Percentiles rank a stretch among this genome's conserved stretches.
Evolutionary conservation across 2,797 vertebrate species (phyloP).

Genomic region (Cichlasoma orientale): DNA sequence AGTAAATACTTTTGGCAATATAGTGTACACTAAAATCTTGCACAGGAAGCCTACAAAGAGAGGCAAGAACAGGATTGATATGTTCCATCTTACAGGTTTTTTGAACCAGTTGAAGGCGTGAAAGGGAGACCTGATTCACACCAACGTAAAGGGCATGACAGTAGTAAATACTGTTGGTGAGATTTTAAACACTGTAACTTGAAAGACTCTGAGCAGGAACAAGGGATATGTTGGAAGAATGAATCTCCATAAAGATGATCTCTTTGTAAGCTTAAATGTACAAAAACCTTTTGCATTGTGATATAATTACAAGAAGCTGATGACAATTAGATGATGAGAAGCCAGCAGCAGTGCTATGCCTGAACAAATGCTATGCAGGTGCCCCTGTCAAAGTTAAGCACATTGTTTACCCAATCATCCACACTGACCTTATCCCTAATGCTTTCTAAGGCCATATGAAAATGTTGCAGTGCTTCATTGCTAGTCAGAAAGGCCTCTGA

Average conservation of each 20-base stretch:
- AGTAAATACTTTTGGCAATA: too few relatives aligned
- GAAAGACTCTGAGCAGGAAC: background rate
- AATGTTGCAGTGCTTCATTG: background rate
- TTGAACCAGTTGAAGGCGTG: too few relatives aligned
- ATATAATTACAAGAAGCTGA: background rate
- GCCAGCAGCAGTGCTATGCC: background rate
- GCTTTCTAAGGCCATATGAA: background rate
- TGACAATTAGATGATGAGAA: background rate
- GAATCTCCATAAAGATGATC: background rate
- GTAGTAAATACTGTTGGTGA: background rate
- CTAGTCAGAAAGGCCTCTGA: background rate
- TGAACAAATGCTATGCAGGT: background rate
- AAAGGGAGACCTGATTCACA: too few relatives aligned
- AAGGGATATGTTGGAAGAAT: background rate
- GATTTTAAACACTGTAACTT: background rate
- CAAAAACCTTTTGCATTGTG: too few relatives aligned
- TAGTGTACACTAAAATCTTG: too few relatives aligned
- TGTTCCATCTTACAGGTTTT: too few relatives aligned
- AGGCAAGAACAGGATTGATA: too few relatives aligned
- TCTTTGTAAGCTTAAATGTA: background rate
- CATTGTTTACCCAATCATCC: background rate
- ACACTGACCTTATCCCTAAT: background rate
- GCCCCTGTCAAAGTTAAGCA: background rate
- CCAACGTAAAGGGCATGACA: too few relatives aligned
- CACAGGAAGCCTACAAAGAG: too few relatives aligned